Evolutionary conservation across 2,888 invertebrate species (phyloP).

Genomic region (Calliphora vomitoria): DNA sequence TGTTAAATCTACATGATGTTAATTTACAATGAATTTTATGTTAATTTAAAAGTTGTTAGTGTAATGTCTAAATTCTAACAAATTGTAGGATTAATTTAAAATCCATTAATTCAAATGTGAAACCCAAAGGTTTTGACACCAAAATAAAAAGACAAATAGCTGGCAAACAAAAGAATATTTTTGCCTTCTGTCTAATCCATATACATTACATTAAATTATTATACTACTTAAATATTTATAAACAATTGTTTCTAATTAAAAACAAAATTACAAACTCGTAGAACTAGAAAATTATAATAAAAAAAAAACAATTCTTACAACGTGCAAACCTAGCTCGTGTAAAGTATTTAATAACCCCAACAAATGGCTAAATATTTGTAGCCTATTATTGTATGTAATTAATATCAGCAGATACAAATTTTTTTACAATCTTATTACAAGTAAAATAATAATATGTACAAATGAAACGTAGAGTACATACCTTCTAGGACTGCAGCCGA

Average conservation of each 20-base stretch:
- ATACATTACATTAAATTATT: conserved; percentile 42
- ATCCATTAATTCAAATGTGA: conserved; percentile 35
- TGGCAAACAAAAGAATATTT: not conserved
- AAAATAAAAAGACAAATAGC: not conserved
- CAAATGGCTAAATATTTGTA: conserved; percentile 9
- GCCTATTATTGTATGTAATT: conserved; percentile 7
- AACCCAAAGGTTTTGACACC: conserved; percentile 23
- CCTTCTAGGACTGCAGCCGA: conserved; percentile 91
- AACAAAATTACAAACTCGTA: conserved; percentile 1
- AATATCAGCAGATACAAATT: conserved; percentile 32
- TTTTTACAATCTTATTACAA: conserved; percentile 1
- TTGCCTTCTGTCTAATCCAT: not conserved
- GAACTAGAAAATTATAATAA: not conserved
- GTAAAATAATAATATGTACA: not conserved
- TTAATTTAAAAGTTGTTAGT: not conserved
- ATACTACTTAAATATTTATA: conserved; percentile 55
- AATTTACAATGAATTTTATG: no score
- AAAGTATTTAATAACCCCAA: conserved; percentile 8
- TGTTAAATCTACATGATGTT: no score
- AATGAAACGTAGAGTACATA: conserved; percentile 77
- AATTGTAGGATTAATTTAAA: conserved; percentile 36
- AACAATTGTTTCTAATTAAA: conserved; percentile 42
- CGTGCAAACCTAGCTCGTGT: conserved; percentile 9
- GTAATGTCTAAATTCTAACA: not conserved
- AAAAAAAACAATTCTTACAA: conserved; percentile 7